Percentiles rank a stretch among this genome's conserved stretches.
Conservation (phyloP, 2,888 invertebrate species). For the Callinectes sapidus region DNA sequence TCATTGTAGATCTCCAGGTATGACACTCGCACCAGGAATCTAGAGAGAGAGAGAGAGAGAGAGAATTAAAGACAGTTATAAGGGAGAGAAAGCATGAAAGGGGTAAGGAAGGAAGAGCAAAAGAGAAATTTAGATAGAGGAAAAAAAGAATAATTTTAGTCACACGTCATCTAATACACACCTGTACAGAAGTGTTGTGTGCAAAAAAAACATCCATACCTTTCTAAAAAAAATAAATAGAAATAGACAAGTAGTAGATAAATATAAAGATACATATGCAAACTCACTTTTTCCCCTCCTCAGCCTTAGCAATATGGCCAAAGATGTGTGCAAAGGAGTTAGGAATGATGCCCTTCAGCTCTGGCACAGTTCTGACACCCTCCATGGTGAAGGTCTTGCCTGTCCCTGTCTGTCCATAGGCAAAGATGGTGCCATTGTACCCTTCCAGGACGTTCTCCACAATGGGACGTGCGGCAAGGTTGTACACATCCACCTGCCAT, state of each 20-base stretch:
- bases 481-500: constrained; percentile 91
- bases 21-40: constrained; percentile 96
- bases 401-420: constrained; percentile 87
- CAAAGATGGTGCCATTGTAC: constrained; percentile 79
- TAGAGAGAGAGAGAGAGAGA: constrained; percentile 75
- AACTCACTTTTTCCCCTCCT: constrained; percentile 89
- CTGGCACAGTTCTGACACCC: constrained; percentile 90
- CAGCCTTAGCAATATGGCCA: constrained; percentile 95
- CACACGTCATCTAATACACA: neutral
- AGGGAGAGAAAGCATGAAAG: neutral
- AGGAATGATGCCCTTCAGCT: constrained; percentile 96
- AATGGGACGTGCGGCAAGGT: constrained; percentile 95
- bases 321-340: constrained; percentile 99
- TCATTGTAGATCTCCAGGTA: constrained; percentile 99
- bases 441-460: constrained; percentile 92
- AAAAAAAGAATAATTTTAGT: neutral
- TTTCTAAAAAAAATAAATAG: neutral
- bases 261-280: neutral
- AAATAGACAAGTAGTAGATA: neutral
- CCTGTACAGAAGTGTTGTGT: neutral
- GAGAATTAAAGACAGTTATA: neutral
- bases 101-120: neutral
- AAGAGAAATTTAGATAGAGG: neutral
- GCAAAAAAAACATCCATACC: neutral
- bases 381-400: constrained; percentile 99